Evolutionary conservation across 2,113 vertebrate genomes (phyloP).

Genomic region (Noturus placidus): DNA sequence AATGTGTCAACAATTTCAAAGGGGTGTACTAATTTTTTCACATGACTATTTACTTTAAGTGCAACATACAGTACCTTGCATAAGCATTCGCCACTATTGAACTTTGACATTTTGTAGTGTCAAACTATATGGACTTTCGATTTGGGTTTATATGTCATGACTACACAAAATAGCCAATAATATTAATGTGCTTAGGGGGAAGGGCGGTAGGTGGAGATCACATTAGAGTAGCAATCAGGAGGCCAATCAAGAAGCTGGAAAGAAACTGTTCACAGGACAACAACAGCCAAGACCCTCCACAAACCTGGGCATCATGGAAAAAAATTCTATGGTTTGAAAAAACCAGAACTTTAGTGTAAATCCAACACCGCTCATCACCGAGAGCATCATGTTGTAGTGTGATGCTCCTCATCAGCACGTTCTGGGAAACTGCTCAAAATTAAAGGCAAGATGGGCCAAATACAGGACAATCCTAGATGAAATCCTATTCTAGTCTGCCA

Average conservation of each 20-base stretch:
- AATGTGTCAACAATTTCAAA: too few relatives aligned
- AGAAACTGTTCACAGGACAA: neutral
- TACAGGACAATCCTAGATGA: neutral
- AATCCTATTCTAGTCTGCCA: neutral
- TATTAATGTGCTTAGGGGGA: neutral
- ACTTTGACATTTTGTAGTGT: neutral
- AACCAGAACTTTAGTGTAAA: neutral
- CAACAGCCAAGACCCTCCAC: neutral
- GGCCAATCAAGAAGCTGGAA: neutral
- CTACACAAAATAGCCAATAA: neutral
- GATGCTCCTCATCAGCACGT: neutral
- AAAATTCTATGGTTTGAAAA: neutral
- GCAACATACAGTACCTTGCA: neutral
- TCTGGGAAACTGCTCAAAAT: neutral
- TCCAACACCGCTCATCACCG: too few relatives aligned
- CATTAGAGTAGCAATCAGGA: neutral
- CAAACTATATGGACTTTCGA: neutral
- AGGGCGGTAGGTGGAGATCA: neutral
- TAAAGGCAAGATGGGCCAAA: neutral
- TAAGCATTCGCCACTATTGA: neutral
- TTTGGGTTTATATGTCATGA: neutral
- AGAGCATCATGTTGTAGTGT: too few relatives aligned
- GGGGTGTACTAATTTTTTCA: too few relatives aligned
- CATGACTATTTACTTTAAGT: too few relatives aligned
- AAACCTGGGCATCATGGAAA: neutral